phyloP scores from a whole-genome alignment of 2,888 invertebrate genomes.

The Gymnoscelis rufifasciata region DNA sequence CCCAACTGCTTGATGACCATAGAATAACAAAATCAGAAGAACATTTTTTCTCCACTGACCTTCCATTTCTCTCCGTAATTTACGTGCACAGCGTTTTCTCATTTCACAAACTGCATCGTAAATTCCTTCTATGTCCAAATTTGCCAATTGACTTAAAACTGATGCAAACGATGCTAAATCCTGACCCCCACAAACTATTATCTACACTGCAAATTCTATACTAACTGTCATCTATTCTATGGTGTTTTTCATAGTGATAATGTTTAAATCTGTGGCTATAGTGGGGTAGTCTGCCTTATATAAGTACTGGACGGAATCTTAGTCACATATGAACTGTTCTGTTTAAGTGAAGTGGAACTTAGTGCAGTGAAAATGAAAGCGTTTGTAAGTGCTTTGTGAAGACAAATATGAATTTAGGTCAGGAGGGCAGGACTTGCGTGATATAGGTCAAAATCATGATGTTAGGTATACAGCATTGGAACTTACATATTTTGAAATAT shows the following conservation, averaged over 20 bases:
- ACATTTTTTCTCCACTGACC: neutral
- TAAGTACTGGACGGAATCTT: constrained; percentile 39
- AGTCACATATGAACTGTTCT: constrained; percentile 51
- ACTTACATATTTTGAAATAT: too few species aligned
- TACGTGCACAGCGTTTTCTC: constrained; percentile 22
- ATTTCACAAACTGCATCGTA: constrained; percentile 25
- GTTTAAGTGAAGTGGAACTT: constrained; percentile 40
- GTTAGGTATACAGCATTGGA: neutral
- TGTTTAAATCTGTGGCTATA: constrained; percentile 33
- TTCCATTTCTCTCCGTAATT: constrained; percentile 9
- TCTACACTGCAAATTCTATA: constrained; percentile 31
- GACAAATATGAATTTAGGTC: constrained; percentile 8
- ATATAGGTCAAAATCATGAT: neutral
- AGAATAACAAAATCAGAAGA: neutral
- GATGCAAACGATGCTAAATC: constrained; percentile 31
- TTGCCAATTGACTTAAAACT: constrained; percentile 31
- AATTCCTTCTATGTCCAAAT: constrained; percentile 29
- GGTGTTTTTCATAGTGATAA: constrained; percentile 24
- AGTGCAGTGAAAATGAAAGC: constrained; percentile 49
- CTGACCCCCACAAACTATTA: constrained; percentile 3
- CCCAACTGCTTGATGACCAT: too few species aligned
- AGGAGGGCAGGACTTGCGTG: neutral
- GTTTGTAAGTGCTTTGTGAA: constrained; percentile 54
- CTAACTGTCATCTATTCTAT: constrained; percentile 25
- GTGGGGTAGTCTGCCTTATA: constrained; percentile 59